Evolutionary conservation across 2,888 invertebrate genomes (phyloP).

Genomic region (Ypsolopha sequella): DNA sequence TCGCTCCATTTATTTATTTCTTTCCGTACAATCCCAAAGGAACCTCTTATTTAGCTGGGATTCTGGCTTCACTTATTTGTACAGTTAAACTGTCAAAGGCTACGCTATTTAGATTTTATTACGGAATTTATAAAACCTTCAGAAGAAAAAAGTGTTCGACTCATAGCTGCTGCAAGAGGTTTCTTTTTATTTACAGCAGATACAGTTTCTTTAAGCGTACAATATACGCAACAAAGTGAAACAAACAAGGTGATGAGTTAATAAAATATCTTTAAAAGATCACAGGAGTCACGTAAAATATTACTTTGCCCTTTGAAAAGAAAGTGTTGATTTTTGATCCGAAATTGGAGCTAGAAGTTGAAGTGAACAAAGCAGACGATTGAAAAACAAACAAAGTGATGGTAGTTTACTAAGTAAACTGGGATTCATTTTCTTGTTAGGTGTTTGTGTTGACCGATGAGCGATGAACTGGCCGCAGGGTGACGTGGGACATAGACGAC

Average conservation of each 20-base stretch:
- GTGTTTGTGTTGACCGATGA: constrained; percentile 40
- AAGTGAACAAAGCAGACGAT: constrained; percentile 25
- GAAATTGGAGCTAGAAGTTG: constrained; percentile 27
- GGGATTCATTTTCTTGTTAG: constrained; percentile 34
- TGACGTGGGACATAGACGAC: constrained; percentile 17
- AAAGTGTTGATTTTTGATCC: constrained; percentile 6
- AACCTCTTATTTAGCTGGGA: constrained; percentile 31
- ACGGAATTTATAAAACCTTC: too few species aligned
- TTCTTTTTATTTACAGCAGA: too few species aligned
- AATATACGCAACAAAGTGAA: constrained; percentile 11
- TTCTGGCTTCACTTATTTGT: constrained; percentile 33
- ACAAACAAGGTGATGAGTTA: constrained; percentile 34
- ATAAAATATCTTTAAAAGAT: constrained; percentile 33
- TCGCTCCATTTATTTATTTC: constrained; percentile 31
- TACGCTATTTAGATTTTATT: too few species aligned
- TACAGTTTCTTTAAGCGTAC: too few species aligned
- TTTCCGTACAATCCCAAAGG: constrained; percentile 17
- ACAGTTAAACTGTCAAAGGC: not conserved
- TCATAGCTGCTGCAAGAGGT: too few species aligned
- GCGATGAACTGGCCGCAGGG: constrained; percentile 31
- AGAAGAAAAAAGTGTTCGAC: too few species aligned
- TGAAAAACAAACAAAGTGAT: constrained; percentile 30
- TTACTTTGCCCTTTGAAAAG: constrained; percentile 33
- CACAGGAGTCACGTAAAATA: constrained; percentile 61
- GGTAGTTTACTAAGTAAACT: constrained; percentile 26